Evolutionary conservation across 2,113 vertebrate genomes (phyloP).

Genomic region (Amblyopsis rosae): DNA sequence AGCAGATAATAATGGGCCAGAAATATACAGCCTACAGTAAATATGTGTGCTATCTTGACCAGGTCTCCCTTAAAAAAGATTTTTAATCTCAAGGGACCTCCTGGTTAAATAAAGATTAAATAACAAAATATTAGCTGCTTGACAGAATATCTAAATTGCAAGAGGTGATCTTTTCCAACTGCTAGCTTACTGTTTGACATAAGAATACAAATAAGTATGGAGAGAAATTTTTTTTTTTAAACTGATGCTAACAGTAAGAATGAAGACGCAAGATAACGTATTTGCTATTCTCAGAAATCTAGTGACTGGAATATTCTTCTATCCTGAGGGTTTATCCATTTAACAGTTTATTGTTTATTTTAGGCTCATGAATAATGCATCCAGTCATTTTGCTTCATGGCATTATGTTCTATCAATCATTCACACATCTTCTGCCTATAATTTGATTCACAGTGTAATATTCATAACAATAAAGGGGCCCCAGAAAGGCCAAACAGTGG

Average conservation of each 20-base stretch:
- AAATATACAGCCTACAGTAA: constrained; percentile 25
- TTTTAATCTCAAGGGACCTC: too few species aligned
- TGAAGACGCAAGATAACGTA: constrained; percentile 45
- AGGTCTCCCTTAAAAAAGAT: too few species aligned
- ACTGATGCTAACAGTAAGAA: constrained; percentile 29
- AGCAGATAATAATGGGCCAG: constrained; percentile 45
- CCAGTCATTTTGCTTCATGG: constrained; percentile 46
- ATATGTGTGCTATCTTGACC: too few species aligned
- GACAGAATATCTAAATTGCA: background rate
- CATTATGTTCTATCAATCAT: constrained; percentile 64
- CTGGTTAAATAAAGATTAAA: too few species aligned
- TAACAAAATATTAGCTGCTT: background rate
- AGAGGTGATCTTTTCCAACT: background rate
- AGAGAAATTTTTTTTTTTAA: constrained; percentile 23
- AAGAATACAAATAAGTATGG: constrained; percentile 36
- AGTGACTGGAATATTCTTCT: background rate
- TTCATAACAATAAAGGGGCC: constrained; percentile 54
- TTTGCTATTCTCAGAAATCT: constrained; percentile 38
- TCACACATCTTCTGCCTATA: constrained; percentile 52
- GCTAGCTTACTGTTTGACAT: constrained; percentile 15
- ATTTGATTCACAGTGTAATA: constrained; percentile 63
- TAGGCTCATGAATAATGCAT: constrained; percentile 70
- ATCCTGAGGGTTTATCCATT: constrained; percentile 36
- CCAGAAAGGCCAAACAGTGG: constrained; percentile 41
- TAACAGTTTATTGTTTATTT: constrained; percentile 61